Evolutionary conservation across 2,113 vertebrate genomes (phyloP), one percentile per base, ranked within the genome.

Genomic region (Dinomys branickii): DNA sequence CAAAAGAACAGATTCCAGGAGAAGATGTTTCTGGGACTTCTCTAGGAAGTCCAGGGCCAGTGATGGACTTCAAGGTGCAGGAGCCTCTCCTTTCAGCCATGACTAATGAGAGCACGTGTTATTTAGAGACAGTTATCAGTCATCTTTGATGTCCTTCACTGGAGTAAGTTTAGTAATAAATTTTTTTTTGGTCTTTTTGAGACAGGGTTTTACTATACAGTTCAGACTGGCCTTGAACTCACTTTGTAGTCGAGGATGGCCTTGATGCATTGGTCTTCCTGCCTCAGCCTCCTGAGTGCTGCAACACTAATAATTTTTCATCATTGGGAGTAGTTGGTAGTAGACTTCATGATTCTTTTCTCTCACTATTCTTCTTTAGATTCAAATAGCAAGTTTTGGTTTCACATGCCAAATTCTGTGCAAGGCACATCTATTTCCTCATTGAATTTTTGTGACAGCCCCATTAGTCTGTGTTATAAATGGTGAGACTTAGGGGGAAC

Each of bases 1-100:
- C 38, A n/a, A 9, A 91, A 82, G 94, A 82, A 35, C 67, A 93
- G 83, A 38, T 75, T 92, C 38, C n/a, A 73, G 89, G 91, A 88
- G 58, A 30, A 33, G 67, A n/a, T 44, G 22, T 69, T 85, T 65
- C 41, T 44, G 50, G 33, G 41, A 19, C n/a, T 88, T 24, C 33
- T 41, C 56, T 59, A 56, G 33, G 61, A 88, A 67, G 50, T 65
- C 52, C 82, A 81, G 56, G 24, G 69, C 24, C 33, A 47, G 33
- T 0, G n/a, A 58, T 56, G 65, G 52, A 80, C 78, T 69, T 61
- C 67, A 50, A 14, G 14, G 33, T 14, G 3, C 35, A 30, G 19
- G 41, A 47, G 78, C 24, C 22, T 81, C 50, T 54, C 41, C 38
- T 38, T 35, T 85, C 35, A 50, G 22, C 50, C 50, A 52, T 4